phyloP scores from a whole-genome alignment of 2,888 invertebrate species.

The Nasonovia ribisnigri region DNA sequence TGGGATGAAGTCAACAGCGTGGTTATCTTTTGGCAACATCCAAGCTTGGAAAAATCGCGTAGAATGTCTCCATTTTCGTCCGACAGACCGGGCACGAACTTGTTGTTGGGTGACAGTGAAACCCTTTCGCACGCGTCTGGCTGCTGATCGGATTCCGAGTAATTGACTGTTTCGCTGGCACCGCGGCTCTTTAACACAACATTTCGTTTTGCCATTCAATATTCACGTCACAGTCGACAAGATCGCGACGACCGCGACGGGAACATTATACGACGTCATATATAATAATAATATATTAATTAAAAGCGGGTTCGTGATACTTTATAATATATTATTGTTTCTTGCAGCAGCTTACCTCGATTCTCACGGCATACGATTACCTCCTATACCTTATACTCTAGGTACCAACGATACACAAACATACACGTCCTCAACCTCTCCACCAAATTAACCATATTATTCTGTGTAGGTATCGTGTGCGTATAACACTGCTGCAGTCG shows the following conservation, averaged over 20 bases:
- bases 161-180: slow-evolving; percentile 58
- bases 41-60: slow-evolving; percentile 56
- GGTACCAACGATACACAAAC: neutral
- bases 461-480: neutral
- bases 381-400: neutral
- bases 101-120: slow-evolving; percentile 56
- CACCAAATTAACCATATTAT: neutral
- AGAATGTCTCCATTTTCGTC: slow-evolving; percentile 54
- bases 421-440: neutral
- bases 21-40: slow-evolving; percentile 58
- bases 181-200: slow-evolving; percentile 51
- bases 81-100: slow-evolving; percentile 38
- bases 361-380: neutral
- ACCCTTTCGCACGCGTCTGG: slow-evolving; percentile 55
- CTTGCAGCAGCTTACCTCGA: neutral
- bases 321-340: neutral
- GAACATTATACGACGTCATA: neutral
- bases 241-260: neutral
- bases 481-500: neutral
- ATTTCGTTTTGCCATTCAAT: neutral
- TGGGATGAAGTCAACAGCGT: slow-evolving; percentile 59
- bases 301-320: neutral
- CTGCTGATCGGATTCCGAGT: slow-evolving; percentile 55
- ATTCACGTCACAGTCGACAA: neutral
- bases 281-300: neutral